A percentile compares a stretch with the other conserved stretches of the same genome.
These are phyloP conservation scores for Muscicapa comitata DNA, from an alignment of 2,797 vertebrate genomes.

Conservation along the genomic window DNA sequence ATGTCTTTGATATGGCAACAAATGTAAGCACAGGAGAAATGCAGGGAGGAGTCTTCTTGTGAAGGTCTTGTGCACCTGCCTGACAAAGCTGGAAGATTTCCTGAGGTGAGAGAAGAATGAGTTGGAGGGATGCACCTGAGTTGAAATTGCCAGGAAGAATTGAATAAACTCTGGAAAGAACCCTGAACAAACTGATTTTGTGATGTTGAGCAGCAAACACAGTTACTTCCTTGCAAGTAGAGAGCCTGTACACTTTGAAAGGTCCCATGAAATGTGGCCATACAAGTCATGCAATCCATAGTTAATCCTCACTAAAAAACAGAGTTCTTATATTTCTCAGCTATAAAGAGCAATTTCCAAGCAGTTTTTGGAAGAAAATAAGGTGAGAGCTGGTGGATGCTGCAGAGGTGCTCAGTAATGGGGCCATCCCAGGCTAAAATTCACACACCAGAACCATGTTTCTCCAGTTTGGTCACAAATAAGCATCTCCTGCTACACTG, in stretches of 20 bases:
- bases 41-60: neutral
- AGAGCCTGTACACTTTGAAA: neutral
- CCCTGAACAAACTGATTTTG: neutral
- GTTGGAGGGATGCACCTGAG: neutral
- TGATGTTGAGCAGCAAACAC: neutral
- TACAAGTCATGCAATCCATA: neutral
- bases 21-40: neutral
- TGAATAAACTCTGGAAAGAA: neutral
- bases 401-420: neutral
- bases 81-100: neutral
- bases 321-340: neutral
- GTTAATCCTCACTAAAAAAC: neutral
- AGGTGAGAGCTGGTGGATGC: neutral
- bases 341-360: neutral
- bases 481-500: neutral
- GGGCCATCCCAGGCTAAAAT: neutral
- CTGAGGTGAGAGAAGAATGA: neutral
- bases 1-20: neutral
- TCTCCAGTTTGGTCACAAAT: neutral
- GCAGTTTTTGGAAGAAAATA: neutral
- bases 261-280: neutral
- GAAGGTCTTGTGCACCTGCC: neutral
- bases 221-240: neutral
- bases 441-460: neutral
- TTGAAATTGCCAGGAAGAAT: neutral